Percentiles rank a stretch among this genome's conserved stretches.
These are phyloP conservation scores for Cebidichthys violaceus DNA, from an alignment of 2,113 vertebrate species.

Conservation along the genomic window DNA sequence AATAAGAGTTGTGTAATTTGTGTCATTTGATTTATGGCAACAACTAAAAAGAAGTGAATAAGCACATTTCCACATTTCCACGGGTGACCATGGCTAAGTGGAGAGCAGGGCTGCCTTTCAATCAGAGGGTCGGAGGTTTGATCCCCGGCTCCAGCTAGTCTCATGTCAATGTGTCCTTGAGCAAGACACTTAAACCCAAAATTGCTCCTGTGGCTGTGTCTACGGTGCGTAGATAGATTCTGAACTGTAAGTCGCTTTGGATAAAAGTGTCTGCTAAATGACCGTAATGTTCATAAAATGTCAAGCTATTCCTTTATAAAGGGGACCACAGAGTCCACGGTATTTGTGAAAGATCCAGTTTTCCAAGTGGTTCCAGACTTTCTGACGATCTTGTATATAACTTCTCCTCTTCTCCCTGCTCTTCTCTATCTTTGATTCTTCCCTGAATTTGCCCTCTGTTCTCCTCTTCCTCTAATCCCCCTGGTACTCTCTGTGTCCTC, in stretches of 20 bases:
- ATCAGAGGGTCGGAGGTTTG: too few species aligned
- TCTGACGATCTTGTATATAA: not conserved
- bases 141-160: too few species aligned
- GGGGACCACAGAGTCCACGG: not conserved
- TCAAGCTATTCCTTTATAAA: not conserved
- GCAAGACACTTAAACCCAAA: too few species aligned
- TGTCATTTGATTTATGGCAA: not conserved
- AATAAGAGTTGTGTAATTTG: not conserved
- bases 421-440: not conserved
- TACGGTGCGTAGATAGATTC: too few species aligned
- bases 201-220: too few species aligned
- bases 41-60: not conserved
- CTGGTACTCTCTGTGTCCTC: constrained; percentile 4
- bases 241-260: too few species aligned
- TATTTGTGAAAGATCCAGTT: not conserved
- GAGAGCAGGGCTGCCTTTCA: too few species aligned
- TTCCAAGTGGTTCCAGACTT: not conserved
- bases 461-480: constrained; percentile 7
- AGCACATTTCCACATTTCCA: too few species aligned
- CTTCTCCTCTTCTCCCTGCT: not conserved
- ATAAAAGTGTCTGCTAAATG: too few species aligned
- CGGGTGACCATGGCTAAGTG: too few species aligned
- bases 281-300: not conserved
- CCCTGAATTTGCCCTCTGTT: not conserved
- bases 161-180: too few species aligned